These are phyloP conservation scores for Ceratoteleas bidentatus DNA, from an alignment of 1,140 invertebrate species.

Conservation along the genomic window DNA sequence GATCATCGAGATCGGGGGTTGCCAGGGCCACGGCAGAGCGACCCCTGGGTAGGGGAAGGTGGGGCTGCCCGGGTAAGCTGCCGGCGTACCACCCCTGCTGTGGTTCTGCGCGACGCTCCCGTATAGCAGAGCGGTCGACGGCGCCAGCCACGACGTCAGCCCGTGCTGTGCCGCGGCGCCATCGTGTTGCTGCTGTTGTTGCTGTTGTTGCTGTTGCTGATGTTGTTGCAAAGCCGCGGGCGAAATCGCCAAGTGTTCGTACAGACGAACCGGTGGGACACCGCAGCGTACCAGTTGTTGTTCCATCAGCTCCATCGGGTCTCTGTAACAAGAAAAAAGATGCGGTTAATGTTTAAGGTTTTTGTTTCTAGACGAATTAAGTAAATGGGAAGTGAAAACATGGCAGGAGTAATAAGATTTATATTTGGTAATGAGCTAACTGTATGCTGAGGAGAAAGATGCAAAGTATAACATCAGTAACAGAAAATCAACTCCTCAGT, in stretches of 20 bases:
- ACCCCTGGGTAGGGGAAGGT: conserved; percentile 74
- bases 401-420: no score
- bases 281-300: conserved; percentile 80
- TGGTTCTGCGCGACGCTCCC: conserved; percentile 69
- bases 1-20: conserved; percentile 75
- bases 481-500: no score
- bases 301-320: conserved; percentile 81
- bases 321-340: conserved; percentile 68
- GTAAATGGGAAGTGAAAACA: no score
- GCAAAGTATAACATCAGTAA: no score
- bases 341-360: no score
- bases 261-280: conserved; percentile 77
- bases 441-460: no score
- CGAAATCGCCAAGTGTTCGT: conserved; percentile 78
- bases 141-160: conserved; percentile 61
- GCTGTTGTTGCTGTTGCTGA: conserved; percentile 58
- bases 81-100: conserved; percentile 70
- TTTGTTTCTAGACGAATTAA: no score
- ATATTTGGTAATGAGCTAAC: no score
- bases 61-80: conserved; percentile 70
- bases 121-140: conserved; percentile 62
- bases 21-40: conserved; percentile 77
- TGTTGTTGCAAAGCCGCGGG: conserved; percentile 66
- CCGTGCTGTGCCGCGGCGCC: conserved; percentile 41
- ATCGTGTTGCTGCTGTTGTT: conserved; percentile 68